Conservation (phyloP, 2,113 vertebrate species). For the Varanus salvator region DNA sequence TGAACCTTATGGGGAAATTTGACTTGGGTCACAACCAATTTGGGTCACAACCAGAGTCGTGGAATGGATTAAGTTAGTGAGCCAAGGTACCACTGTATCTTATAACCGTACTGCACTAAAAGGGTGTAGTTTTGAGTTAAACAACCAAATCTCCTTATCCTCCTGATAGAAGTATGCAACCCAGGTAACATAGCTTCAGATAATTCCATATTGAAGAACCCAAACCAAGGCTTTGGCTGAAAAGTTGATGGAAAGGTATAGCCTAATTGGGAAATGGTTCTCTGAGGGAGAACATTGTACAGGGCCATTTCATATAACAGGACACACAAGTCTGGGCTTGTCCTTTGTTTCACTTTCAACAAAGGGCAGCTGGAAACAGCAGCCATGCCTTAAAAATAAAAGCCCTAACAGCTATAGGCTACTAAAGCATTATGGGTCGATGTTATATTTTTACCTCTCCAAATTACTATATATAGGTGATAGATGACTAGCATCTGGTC, state of each 20-base stretch:
- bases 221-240: neutral
- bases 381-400: neutral
- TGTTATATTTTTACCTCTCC: too few relatives aligned
- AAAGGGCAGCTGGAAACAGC: neutral
- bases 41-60: too few relatives aligned
- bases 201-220: neutral
- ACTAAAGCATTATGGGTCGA: too few relatives aligned
- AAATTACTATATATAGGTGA: neutral
- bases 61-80: too few relatives aligned
- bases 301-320: neutral
- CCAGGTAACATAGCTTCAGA: neutral
- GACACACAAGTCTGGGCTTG: neutral
- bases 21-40: too few relatives aligned
- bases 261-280: neutral
- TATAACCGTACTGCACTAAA: neutral
- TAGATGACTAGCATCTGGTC: too few relatives aligned
- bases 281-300: neutral
- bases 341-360: neutral
- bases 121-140: neutral
- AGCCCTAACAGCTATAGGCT: neutral
- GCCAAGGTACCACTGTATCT: too few relatives aligned
- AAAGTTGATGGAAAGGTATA: neutral
- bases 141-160: neutral
- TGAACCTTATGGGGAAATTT: too few relatives aligned
- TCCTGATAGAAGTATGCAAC: neutral